A percentile compares a stretch with the other conserved stretches of the same genome.
Conservation (phyloP, 1,140 invertebrate genomes). For the Drosophila murphyi region DNA sequence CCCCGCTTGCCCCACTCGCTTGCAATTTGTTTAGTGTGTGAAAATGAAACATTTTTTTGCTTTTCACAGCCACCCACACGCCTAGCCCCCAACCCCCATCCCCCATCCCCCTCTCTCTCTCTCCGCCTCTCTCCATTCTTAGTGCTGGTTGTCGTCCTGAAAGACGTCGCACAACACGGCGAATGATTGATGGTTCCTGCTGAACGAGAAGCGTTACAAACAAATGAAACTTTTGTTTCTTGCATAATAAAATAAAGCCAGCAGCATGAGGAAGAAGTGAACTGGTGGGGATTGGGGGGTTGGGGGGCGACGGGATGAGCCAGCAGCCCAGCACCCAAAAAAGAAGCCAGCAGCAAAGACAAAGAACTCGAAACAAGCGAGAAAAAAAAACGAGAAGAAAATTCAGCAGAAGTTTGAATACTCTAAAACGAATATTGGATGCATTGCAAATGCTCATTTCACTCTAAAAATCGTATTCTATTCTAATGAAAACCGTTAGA, state of each 20-base stretch:
- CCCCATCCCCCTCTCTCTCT: not conserved
- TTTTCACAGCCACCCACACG: constrained; percentile 11
- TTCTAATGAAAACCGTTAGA: too few species aligned
- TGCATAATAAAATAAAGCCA: constrained; percentile 77
- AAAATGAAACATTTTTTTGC: constrained; percentile 79
- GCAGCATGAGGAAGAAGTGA: not conserved
- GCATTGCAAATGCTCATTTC: too few species aligned
- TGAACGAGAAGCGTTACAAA: constrained; percentile 71
- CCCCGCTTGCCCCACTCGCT: constrained; percentile 14
- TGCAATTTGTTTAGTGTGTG: constrained; percentile 82
- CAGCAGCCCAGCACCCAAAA: not conserved
- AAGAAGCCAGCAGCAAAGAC: not conserved
- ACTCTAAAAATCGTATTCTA: too few species aligned
- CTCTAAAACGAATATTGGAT: not conserved
- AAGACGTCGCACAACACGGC: constrained; percentile 78
- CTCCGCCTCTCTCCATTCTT: constrained; percentile 26
- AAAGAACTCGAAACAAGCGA: not conserved
- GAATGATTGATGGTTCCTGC: constrained; percentile 81
- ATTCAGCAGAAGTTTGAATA: not conserved
- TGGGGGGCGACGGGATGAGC: not conserved
- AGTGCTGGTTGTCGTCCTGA: constrained; percentile 43
- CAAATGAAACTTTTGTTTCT: constrained; percentile 83
- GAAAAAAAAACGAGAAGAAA: not conserved
- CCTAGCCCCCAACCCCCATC: not conserved
- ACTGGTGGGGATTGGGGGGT: not conserved